These are phyloP conservation scores for Actenoides hombroni DNA, from an alignment of 2,113 vertebrate genomes.

Conservation along the genomic window DNA sequence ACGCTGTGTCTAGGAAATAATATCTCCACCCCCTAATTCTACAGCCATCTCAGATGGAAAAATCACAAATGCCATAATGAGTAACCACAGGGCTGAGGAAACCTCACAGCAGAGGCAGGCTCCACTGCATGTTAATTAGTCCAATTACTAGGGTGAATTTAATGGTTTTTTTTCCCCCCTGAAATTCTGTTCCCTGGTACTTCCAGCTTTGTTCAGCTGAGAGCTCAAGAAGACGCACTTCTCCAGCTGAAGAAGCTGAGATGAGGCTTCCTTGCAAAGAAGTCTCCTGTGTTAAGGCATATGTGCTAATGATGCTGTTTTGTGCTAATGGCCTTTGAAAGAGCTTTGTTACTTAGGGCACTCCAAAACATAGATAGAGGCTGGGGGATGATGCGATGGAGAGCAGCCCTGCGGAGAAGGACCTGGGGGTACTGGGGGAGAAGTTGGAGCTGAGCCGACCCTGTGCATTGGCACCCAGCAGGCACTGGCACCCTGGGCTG, in stretches of 20 bases:
- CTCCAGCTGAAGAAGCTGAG: background rate
- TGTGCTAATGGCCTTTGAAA: background rate
- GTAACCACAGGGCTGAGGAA: background rate
- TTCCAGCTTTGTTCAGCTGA: background rate
- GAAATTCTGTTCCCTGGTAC: background rate
- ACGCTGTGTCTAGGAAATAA: background rate
- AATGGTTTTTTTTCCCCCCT: background rate
- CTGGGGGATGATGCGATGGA: background rate
- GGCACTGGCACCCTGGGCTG: fast-evolving
- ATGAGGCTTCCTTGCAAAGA: background rate
- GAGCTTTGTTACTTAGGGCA: background rate
- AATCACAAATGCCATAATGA: background rate
- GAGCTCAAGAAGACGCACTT: background rate
- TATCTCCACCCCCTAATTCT: background rate
- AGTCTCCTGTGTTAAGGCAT: background rate
- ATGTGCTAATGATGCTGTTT: fast-evolving
- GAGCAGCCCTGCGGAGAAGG: background rate
- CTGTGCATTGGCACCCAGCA: fast-evolving
- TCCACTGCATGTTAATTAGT: background rate
- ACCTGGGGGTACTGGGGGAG: no score
- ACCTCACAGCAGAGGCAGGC: background rate
- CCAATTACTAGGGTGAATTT: background rate
- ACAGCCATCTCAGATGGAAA: background rate
- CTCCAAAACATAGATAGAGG: background rate
- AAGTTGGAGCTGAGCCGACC: fast-evolving